Evolutionary conservation across 2,113 vertebrate genomes (phyloP).

Genomic region (Nothobranchius kuhntae): DNA sequence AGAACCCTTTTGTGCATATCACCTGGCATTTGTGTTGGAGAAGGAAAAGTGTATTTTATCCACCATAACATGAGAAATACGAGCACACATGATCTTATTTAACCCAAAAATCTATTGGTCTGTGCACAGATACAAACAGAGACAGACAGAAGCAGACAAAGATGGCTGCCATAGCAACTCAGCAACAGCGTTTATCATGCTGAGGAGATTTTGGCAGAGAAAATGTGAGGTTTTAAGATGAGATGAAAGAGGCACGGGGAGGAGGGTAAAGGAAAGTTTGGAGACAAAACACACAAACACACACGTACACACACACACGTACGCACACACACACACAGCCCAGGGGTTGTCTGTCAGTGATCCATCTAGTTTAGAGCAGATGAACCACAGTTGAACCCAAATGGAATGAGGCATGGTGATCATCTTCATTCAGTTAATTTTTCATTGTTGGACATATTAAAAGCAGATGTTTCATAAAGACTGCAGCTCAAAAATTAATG

Average conservation of each 20-base stretch:
- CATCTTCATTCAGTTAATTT: slow-evolving; percentile 37
- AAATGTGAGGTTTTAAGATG: slow-evolving; percentile 13
- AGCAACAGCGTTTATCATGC: slow-evolving; percentile 42
- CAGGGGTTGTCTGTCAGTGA: slow-evolving; percentile 34
- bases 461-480: not conserved
- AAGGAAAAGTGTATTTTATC: not conserved
- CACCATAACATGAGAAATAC: slow-evolving; percentile 11
- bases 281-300: not conserved
- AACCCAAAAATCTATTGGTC: not conserved
- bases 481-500: not conserved
- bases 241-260: not conserved
- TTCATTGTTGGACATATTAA: slow-evolving; percentile 13
- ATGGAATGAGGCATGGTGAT: slow-evolving; percentile 39
- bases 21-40: not conserved
- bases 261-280: not conserved
- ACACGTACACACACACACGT: slow-evolving; percentile 3
- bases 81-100: not conserved
- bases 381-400: slow-evolving; percentile 54
- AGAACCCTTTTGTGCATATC: not conserved
- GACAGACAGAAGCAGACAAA: slow-evolving; percentile 1
- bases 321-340: slow-evolving; percentile 5
- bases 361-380: slow-evolving; percentile 25
- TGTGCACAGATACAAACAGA: slow-evolving; percentile 6
- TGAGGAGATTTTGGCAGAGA: slow-evolving; percentile 28
- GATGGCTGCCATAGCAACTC: slow-evolving; percentile 14